A percentile compares a stretch with the other conserved stretches of the same genome.
Evolutionary conservation across 1,140 invertebrate species (phyloP).

Genomic region (Drosophila melanica): DNA sequence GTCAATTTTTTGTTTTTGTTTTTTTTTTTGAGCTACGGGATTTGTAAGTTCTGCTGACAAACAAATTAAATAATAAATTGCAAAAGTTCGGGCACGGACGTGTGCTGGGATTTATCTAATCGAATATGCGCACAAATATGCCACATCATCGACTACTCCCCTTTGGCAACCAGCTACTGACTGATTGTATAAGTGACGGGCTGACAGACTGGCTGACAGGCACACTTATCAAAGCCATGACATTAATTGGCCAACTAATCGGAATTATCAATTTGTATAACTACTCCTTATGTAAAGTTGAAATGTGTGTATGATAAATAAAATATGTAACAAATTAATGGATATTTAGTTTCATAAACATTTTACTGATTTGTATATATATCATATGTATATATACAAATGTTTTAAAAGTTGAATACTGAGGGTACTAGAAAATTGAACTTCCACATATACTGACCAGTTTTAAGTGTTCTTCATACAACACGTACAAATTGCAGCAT

Average conservation of each 20-base stretch:
- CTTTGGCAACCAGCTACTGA: constrained; percentile 7
- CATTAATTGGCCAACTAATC: constrained; percentile 68
- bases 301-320: neutral
- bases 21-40: constrained; percentile 36
- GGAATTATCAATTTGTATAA: constrained; percentile 16
- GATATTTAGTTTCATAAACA: constrained; percentile 16
- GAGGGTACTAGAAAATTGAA: too few relatives aligned
- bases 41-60: constrained; percentile 73
- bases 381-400: too few relatives aligned
- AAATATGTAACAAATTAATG: too few relatives aligned
- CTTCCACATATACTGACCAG: constrained; percentile 31
- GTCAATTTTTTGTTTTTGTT: constrained; percentile 14
- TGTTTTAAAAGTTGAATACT: too few relatives aligned
- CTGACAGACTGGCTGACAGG: constrained; percentile 30
- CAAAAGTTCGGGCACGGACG: constrained; percentile 56
- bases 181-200: neutral
- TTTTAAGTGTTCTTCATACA: constrained; percentile 48
- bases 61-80: constrained; percentile 78
- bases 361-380: too few relatives aligned
- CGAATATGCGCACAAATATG: constrained; percentile 66
- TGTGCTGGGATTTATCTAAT: constrained; percentile 66
- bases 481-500: constrained; percentile 11
- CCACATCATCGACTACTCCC: neutral
- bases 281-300: neutral
- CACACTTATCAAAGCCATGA: constrained; percentile 40